Evolutionary conservation across 2,888 invertebrate species (phyloP).

Genomic region (Andrena haemorrhoa): DNA sequence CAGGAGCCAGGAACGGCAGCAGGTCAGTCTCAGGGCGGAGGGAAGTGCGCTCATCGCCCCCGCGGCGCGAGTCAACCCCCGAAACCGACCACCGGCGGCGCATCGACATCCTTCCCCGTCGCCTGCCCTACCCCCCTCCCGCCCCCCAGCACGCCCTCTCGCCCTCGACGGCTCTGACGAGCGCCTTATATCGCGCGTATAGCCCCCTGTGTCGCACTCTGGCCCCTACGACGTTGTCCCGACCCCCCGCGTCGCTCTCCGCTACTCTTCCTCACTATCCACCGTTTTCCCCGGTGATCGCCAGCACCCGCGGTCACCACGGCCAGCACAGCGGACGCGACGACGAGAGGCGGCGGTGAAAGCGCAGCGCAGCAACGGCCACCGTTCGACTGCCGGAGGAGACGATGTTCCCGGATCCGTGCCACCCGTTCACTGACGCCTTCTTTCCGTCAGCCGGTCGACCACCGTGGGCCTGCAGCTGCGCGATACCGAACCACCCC

Average conservation of each 20-base stretch:
- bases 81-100: slow-evolving; percentile 84
- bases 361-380: slow-evolving; percentile 2
- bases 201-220: not conserved
- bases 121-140: slow-evolving; percentile 68
- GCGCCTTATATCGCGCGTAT: slow-evolving; percentile 52
- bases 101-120: slow-evolving; percentile 83
- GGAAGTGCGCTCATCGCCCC: slow-evolving; percentile 85
- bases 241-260: not conserved
- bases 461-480: slow-evolving; percentile 66
- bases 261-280: not conserved
- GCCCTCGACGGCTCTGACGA: slow-evolving; percentile 54
- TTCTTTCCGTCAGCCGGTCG: slow-evolving; percentile 66
- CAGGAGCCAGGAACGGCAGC: slow-evolving; percentile 75
- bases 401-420: slow-evolving; percentile 60
- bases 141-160: slow-evolving; percentile 65
- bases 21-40: slow-evolving; percentile 83
- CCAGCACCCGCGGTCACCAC: slow-evolving; percentile 2
- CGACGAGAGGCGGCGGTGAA: not conserved
- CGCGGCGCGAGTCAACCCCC: slow-evolving; percentile 84
- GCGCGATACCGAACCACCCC: slow-evolving; percentile 61
- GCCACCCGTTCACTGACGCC: slow-evolving; percentile 70
- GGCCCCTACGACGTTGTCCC: not conserved
- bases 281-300: not conserved
- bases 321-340: not conserved
- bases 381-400: slow-evolving; percentile 30